Percentiles rank a stretch among this genome's conserved stretches.
These are phyloP conservation scores for Melipona bicolor DNA, from an alignment of 2,888 invertebrate species.

Conservation along the genomic window DNA sequence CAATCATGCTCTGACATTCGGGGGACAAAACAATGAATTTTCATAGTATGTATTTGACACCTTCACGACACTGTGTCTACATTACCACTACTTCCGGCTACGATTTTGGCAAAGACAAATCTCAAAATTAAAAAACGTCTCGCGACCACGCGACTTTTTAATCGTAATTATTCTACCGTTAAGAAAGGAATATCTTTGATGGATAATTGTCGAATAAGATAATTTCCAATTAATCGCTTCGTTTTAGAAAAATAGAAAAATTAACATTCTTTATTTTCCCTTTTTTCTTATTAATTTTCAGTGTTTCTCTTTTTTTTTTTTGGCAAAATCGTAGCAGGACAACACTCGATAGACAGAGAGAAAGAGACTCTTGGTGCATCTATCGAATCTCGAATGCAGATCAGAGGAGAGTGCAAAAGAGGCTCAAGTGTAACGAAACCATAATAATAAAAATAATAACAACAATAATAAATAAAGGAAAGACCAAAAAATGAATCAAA, in stretches of 20 bases:
- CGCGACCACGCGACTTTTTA: too few relatives aligned
- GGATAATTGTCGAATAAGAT: too few relatives aligned
- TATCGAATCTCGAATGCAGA: constrained; percentile 77
- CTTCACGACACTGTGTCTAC: constrained; percentile 68
- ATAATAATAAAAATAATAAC: constrained; percentile 28
- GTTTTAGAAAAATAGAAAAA: too few relatives aligned
- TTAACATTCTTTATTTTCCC: not conserved
- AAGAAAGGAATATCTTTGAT: too few relatives aligned
- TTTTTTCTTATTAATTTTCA: not conserved
- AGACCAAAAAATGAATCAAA: constrained; percentile 54
- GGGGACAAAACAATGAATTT: constrained; percentile 77
- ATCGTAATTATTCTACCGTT: too few relatives aligned
- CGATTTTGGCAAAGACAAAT: constrained; percentile 50
- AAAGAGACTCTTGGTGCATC: constrained; percentile 74
- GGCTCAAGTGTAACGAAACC: constrained; percentile 71
- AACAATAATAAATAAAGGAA: constrained; percentile 26
- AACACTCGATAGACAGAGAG: constrained; percentile 62
- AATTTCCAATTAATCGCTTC: too few relatives aligned
- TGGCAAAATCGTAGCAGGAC: constrained; percentile 56
- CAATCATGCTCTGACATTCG: constrained; percentile 73
- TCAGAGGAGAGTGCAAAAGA: constrained; percentile 77
- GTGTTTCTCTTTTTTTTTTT: not conserved
- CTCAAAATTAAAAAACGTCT: not conserved
- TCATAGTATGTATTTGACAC: constrained; percentile 75
- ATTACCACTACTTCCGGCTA: constrained; percentile 63